phyloP scores from a whole-genome alignment of 1,140 invertebrate genomes.

The Homalodisca vitripennis region DNA sequence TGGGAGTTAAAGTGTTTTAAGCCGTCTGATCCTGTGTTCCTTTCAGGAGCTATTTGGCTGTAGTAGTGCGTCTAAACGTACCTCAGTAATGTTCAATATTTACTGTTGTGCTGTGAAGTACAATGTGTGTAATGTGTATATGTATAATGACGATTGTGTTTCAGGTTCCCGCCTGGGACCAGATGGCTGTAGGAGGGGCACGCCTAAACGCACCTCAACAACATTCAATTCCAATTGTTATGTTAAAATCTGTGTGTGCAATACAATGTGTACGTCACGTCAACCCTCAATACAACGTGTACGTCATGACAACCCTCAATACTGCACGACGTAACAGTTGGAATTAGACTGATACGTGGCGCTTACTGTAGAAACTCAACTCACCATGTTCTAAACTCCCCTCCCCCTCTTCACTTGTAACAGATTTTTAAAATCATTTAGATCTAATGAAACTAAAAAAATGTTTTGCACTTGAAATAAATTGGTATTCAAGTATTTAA shows the following conservation, averaged over 20 bases:
- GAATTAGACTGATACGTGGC: conserved; percentile 7
- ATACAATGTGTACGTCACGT: too few species aligned
- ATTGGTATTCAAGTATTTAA: conserved; percentile 11
- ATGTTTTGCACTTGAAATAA: conserved; percentile 16
- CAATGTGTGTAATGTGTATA: too few species aligned
- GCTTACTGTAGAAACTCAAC: conserved; percentile 10
- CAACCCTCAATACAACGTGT: neutral
- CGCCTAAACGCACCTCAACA: neutral
- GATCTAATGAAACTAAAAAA: neutral
- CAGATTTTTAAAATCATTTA: neutral
- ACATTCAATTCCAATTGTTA: neutral
- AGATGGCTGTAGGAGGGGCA: neutral
- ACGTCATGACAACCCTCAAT: neutral
- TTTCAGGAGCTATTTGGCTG: too few species aligned
- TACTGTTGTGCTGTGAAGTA: too few species aligned
- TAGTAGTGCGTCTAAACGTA: too few species aligned
- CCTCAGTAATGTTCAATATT: too few species aligned
- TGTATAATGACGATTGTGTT: too few species aligned
- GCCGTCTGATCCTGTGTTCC: too few species aligned
- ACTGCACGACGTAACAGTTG: conserved; percentile 13
- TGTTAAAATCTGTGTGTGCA: too few species aligned
- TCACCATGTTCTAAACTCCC: conserved; percentile 14
- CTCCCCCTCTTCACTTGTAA: conserved; percentile 2
- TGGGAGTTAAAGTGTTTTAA: too few species aligned
- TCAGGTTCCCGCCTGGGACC: neutral